Conservation (phyloP, 2,113 vertebrate genomes). For the Planiliza haematocheilus region DNA sequence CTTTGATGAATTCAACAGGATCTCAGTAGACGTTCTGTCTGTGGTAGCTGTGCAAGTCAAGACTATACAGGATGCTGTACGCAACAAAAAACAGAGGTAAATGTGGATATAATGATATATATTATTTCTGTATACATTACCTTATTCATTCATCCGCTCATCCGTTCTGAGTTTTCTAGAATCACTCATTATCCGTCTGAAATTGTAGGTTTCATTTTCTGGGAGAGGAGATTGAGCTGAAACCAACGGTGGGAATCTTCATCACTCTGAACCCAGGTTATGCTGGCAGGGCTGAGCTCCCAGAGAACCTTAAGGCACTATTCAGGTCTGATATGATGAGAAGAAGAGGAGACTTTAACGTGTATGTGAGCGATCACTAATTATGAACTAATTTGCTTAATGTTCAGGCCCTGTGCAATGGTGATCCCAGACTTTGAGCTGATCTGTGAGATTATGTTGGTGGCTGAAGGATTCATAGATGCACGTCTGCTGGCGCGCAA, state of each 20-base stretch:
- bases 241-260: slow-evolving; percentile 84
- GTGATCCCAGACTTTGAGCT: slow-evolving; percentile 87
- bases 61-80: slow-evolving; percentile 82
- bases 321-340: slow-evolving; percentile 76
- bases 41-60: slow-evolving; percentile 84
- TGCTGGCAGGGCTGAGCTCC: slow-evolving; percentile 84
- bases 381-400: not conserved
- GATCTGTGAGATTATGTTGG: slow-evolving; percentile 87
- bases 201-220: slow-evolving; percentile 79
- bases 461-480: slow-evolving; percentile 84
- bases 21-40: slow-evolving; percentile 84
- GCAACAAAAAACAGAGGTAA: slow-evolving; percentile 84
- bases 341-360: not conserved
- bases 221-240: slow-evolving; percentile 82
- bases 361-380: not conserved
- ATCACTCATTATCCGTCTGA: not conserved
- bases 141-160: not conserved
- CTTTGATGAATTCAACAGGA: slow-evolving; percentile 85
- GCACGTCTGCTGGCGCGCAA: slow-evolving; percentile 84
- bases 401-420: slow-evolving; percentile 79
- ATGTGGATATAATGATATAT: not conserved
- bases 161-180: slow-evolving; percentile 6
- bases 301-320: slow-evolving; percentile 84
- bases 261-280: slow-evolving; percentile 85
- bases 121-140: not conserved